Conservation (phyloP, 2,113 vertebrate species). For the Silurus glanis region DNA sequence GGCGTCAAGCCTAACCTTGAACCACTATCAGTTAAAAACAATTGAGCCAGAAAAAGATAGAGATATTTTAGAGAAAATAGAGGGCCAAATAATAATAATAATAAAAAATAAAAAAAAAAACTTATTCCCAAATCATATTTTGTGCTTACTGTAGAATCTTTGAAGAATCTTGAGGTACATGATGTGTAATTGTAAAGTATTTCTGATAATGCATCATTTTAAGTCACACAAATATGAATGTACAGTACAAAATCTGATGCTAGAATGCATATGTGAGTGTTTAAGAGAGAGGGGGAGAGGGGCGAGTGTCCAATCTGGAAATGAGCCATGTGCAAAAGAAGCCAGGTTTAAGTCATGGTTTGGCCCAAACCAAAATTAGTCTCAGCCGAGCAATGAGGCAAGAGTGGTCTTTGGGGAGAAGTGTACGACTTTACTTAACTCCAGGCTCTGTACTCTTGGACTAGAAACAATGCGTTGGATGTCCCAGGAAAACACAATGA, state of each 20-base stretch:
- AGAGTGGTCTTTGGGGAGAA: slow-evolving; percentile 63
- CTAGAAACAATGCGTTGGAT: slow-evolving; percentile 47
- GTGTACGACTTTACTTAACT: slow-evolving; percentile 55
- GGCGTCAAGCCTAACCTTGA: slow-evolving; percentile 50
- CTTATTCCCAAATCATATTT: background rate
- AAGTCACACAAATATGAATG: background rate
- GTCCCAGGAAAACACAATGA: slow-evolving; percentile 28
- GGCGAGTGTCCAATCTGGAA: slow-evolving; percentile 54
- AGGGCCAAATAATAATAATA: background rate
- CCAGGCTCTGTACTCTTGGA: slow-evolving; percentile 62
- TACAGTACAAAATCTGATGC: background rate
- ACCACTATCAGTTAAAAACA: slow-evolving; percentile 27
- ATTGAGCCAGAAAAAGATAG: background rate
- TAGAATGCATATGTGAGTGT: slow-evolving; percentile 26
- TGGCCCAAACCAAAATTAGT: slow-evolving; percentile 70
- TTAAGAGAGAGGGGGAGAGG: background rate
- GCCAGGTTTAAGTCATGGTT: slow-evolving; percentile 61
- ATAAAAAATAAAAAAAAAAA: no score
- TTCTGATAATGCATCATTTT: background rate
- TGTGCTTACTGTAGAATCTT: background rate
- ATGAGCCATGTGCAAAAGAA: slow-evolving; percentile 58
- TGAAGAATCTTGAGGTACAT: background rate
- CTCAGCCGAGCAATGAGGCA: slow-evolving; percentile 65
- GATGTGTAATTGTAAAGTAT: background rate
- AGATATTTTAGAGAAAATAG: background rate